Base-by-base conservation (phyloP, 2,888 invertebrate species). In the Pristionchus exspectatus region DNA sequence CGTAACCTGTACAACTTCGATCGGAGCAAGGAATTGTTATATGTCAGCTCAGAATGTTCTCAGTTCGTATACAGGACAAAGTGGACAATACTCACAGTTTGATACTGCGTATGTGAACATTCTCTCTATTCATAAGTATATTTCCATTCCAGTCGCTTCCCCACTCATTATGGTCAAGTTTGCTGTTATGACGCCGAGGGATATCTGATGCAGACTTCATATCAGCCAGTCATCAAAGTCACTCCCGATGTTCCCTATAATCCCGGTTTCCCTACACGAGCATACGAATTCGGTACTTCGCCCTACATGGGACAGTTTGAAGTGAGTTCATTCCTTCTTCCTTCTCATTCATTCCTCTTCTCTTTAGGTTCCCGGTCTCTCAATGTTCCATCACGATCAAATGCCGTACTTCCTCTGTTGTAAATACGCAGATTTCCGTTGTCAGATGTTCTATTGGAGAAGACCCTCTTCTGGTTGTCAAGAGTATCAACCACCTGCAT, bases 281-380 rank as follows among this genome's bases (percentile, higher is more conserved):
- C 95, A 50, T 95, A 98, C 95, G 98, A 98, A 95, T 96, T 98
- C 85, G 98, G 98, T 54, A 97, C 97, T 93, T 96, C 97, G 91
- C 98, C 98, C 3, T 98, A 98, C 97, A 97, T 97, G 95, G 98
- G 98, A 95, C 97, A 98, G 69, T 98, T 97, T 95, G 98, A 98
- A 96, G 97, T 97, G 30, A 33, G 81, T 56, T 38, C 69, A 33
- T 33, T 18, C 69, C 30, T 16, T 16, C 30, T 72, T 59, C 69
- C 44, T 33, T 87, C 21, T 10, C 63, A 66, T 30, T 9, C 72
- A 18, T 63, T 33, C 59, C 27, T 21, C 16, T 21, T 33, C 59
- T 44, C n/a, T 85, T 59, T 27, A 95, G 95, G 97, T 97, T 1
- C 98, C 99, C 2, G 97, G 97, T 0, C 95, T 99, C 89, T 98